A percentile compares a stretch with the other conserved stretches of the same genome.
Conservation (phyloP, 2,113 vertebrate genomes). For the Nycticebus coucang region DNA sequence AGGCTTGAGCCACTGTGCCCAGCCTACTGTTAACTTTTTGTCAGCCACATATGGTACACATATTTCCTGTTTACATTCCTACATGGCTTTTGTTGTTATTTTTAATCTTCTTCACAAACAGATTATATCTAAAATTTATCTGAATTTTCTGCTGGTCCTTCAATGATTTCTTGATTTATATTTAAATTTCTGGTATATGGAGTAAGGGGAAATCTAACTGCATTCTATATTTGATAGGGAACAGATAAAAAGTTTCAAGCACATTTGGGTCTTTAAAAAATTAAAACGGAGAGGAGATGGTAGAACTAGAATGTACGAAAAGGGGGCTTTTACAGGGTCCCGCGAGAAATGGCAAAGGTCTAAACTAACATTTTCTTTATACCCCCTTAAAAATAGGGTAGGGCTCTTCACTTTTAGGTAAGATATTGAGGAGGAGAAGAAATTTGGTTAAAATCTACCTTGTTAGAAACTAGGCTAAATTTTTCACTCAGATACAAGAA, state of each 20-base stretch:
- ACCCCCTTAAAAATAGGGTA: neutral
- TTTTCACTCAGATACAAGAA: neutral
- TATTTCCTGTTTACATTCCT: slow-evolving; percentile 1
- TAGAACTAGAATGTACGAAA: neutral
- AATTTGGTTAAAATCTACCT: neutral
- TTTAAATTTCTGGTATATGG: neutral
- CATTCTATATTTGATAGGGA: neutral
- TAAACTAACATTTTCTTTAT: neutral
- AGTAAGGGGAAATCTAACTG: neutral
- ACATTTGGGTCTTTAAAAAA: neutral
- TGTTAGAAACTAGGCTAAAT: slow-evolving; percentile 1
- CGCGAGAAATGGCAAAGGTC: neutral
- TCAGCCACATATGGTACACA: neutral
- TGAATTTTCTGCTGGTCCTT: slow-evolving; percentile 25
- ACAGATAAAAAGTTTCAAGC: neutral
- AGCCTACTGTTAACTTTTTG: neutral
- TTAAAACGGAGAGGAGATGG: neutral
- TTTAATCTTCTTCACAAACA: slow-evolving; percentile 31
- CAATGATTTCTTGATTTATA: slow-evolving; percentile 24
- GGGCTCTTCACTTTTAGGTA: neutral
- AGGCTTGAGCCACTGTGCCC: too few species aligned
- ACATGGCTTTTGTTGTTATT: neutral
- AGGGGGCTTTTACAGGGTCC: neutral
- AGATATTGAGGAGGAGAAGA: neutral
- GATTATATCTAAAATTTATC: neutral